phyloP scores from a whole-genome alignment of 2,888 invertebrate genomes.

The Ochropacha duplaris region DNA sequence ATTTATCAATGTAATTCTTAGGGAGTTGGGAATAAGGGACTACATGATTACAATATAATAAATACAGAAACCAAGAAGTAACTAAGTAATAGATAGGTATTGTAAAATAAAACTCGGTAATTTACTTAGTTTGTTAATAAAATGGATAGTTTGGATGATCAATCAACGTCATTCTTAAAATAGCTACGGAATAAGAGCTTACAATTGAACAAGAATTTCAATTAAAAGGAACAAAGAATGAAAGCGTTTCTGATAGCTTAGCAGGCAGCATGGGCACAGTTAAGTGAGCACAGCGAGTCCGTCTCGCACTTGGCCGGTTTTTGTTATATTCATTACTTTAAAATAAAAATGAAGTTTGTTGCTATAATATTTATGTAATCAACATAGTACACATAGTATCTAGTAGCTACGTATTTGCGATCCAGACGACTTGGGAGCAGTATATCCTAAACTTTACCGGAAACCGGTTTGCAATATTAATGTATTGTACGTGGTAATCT shows the following conservation, averaged over 20 bases:
- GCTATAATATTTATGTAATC: too few relatives aligned
- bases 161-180: conserved; percentile 37
- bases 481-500: conserved; percentile 70
- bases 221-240: conserved; percentile 42
- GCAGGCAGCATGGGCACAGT: conserved; percentile 20
- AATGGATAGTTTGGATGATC: conserved; percentile 37
- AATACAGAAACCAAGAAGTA: too few relatives aligned
- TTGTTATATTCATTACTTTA: too few relatives aligned
- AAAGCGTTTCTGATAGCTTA: conserved; percentile 37
- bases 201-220: conserved; percentile 40
- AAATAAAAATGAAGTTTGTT: too few relatives aligned
- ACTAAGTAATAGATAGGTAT: too few relatives aligned
- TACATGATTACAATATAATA: neutral
- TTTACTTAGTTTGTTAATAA: neutral
- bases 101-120: too few relatives aligned
- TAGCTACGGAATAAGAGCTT: conserved; percentile 19
- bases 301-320: too few relatives aligned
- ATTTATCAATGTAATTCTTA: neutral
- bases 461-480: conserved; percentile 75
- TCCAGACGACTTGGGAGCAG: conserved; percentile 59
- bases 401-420: conserved; percentile 34
- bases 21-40: neutral
- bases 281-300: too few relatives aligned
- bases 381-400: conserved; percentile 12
- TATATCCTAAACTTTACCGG: conserved; percentile 71